phyloP scores from a whole-genome alignment of 92 coral and sea anemone genomes.

The Chrysogorgia sp. region DNA sequence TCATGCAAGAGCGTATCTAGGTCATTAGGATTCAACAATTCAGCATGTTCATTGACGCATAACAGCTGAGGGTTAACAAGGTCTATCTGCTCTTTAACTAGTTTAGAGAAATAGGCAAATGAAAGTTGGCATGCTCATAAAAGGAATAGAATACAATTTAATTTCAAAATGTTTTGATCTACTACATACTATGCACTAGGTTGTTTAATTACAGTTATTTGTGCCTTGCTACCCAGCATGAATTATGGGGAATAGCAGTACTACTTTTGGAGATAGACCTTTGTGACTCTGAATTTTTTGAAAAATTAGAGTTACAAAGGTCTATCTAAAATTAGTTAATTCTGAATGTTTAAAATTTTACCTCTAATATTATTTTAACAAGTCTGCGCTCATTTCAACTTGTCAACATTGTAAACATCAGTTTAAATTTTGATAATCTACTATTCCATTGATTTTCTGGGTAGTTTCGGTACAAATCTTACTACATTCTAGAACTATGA shows the following conservation, averaged over 20 bases:
- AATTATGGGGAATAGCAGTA: not conserved
- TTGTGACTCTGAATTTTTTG: constrained; percentile 25
- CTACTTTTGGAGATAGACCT: constrained; percentile 24
- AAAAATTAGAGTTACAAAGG: constrained; percentile 26
- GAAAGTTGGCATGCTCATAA: constrained; percentile 20
- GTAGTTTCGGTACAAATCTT: too few species aligned
- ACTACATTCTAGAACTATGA: too few species aligned
- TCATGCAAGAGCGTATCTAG: too few species aligned
- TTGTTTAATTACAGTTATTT: not conserved
- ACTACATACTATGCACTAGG: constrained; percentile 21
- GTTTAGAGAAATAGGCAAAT: constrained; percentile 16
- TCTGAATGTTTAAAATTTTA: not conserved
- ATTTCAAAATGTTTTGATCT: not conserved
- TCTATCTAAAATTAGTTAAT: not conserved
- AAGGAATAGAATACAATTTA: not conserved
- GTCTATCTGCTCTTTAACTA: constrained; percentile 14
- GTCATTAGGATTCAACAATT: too few species aligned
- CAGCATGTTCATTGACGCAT: too few species aligned
- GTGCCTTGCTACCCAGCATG: not conserved
- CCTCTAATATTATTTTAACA: not conserved
- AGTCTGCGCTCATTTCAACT: not conserved
- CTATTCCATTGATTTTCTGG: too few species aligned
- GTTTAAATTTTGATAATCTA: too few species aligned
- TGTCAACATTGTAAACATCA: not conserved
- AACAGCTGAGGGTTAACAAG: constrained; percentile 36